phyloP scores from a whole-genome alignment of 2,888 invertebrate species.

The Yponomeuta sedellus region DNA sequence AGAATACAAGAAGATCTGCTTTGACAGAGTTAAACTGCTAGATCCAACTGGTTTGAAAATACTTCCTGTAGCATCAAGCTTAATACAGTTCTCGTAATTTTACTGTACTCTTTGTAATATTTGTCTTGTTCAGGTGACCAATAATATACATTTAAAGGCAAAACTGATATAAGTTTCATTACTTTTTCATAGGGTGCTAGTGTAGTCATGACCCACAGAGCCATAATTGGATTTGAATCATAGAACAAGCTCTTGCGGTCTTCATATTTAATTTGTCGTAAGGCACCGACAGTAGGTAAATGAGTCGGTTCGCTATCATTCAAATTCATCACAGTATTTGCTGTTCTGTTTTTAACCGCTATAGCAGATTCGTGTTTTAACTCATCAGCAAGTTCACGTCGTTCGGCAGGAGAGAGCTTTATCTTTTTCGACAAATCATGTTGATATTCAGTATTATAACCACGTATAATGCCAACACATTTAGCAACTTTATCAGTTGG shows the following conservation, averaged over 20 bases:
- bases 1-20: neutral
- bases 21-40: neutral
- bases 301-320: slow-evolving; percentile 12
- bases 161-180: neutral
- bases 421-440: neutral
- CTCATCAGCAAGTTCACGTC: neutral
- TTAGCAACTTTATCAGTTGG: slow-evolving; percentile 2
- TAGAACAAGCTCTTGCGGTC: slow-evolving; percentile 1
- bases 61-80: neutral
- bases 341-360: slow-evolving; percentile 12
- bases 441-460: neutral
- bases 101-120: neutral
- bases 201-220: slow-evolving; percentile 12
- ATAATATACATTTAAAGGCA: slow-evolving; percentile 4
- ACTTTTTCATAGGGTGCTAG: neutral
- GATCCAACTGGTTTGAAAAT: neutral
- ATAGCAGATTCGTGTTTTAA: slow-evolving; percentile 15
- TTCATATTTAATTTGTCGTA: slow-evolving; percentile 17
- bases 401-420: neutral
- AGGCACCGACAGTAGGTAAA: slow-evolving; percentile 11
- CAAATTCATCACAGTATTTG: slow-evolving; percentile 13
- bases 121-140: neutral
- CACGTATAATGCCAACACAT: neutral
- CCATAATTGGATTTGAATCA: slow-evolving; percentile 14
- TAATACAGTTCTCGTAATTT: neutral